Percentiles rank a stretch among this genome's conserved stretches.
Evolutionary conservation across 1,140 invertebrate species (phyloP).

Genomic region (Mactra quadrangularis): DNA sequence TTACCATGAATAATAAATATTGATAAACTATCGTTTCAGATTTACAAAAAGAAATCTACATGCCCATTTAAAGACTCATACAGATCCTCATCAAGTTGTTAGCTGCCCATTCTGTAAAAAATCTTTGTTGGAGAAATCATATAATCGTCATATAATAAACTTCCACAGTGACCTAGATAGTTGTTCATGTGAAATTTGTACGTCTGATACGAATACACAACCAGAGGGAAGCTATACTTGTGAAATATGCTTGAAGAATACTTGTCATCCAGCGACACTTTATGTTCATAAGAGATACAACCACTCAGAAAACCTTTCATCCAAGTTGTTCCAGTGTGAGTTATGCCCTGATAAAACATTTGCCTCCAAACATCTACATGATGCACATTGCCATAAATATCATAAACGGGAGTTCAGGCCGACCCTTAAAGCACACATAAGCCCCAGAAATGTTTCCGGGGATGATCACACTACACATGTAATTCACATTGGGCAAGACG

Average conservation of each 20-base stretch:
- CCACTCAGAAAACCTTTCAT: neutral
- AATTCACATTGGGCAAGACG: conserved; percentile 43
- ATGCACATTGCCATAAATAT: conserved; percentile 26
- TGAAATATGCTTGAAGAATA: neutral
- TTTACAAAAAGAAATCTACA: conserved; percentile 3
- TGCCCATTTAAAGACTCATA: conserved; percentile 4
- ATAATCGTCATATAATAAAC: conserved; percentile 21
- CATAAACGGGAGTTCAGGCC: neutral
- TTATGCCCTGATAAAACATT: conserved; percentile 10
- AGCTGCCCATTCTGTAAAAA: conserved; percentile 18
- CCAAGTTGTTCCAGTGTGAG: conserved; percentile 21
- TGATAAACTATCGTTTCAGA: too few species aligned
- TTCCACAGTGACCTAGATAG: neutral
- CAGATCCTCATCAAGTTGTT: neutral
- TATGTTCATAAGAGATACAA: conserved; percentile 6
- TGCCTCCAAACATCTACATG: conserved; percentile 2
- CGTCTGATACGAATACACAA: neutral
- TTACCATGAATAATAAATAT: too few species aligned
- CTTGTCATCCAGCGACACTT: conserved; percentile 4
- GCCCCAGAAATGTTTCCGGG: neutral
- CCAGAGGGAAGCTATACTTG: neutral
- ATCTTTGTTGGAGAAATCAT: neutral
- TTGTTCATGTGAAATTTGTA: conserved; percentile 16
- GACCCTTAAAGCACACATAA: neutral
- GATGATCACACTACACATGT: conserved; percentile 22